Base-by-base conservation (phyloP, 2,888 invertebrate genomes). In the Cremastinae sp. region DNA sequence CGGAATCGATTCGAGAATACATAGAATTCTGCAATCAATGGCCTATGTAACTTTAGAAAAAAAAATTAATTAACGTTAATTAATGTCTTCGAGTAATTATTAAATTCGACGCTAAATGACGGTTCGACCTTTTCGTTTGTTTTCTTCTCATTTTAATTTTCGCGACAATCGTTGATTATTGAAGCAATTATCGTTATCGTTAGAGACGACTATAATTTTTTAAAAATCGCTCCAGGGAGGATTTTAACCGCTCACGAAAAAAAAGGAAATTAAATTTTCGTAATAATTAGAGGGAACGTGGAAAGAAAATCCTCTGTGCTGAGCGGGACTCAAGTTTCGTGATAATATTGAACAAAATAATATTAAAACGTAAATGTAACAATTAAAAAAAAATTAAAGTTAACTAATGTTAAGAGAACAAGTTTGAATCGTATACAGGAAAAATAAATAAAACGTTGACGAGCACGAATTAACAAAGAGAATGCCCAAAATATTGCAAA, bases 41-140 rank as follows among this genome's bases (percentile, higher is more conserved):
- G 85, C 85, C 85, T 85, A 85, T 81, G 80, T 84, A 84, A 84
- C 79, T 79, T 83, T 82, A 84, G 79, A 75, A 65, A 43, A 34
- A 73, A 28, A 10, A 51, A 16, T 10, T 10, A 78, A 78, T 68
- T 81, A 81, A 79, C 80, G 81, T 84, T 82, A 82, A 83, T 82
- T 81, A 81, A 81, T 82, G 82, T 82, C 80, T 83, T 82, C 83
- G 28, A 82, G 78, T 80, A 78, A 79, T 79, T 78, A 79, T 79
- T 80, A 78, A 70, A 68, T 62, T 69, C 58, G 68, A 78, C 51
- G 69, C 73, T 78, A 71, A 73, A 45, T 79, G 77, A 77, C 58
- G 47, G 51, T 70, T 71, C 61, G 53, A 75, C 59, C 20, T 68
- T 72, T 36, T 45, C 38, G 16, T 45, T 43, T 70, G 34, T 18